Conservation (phyloP, 2,113 vertebrate species). For the Limanda limanda region DNA sequence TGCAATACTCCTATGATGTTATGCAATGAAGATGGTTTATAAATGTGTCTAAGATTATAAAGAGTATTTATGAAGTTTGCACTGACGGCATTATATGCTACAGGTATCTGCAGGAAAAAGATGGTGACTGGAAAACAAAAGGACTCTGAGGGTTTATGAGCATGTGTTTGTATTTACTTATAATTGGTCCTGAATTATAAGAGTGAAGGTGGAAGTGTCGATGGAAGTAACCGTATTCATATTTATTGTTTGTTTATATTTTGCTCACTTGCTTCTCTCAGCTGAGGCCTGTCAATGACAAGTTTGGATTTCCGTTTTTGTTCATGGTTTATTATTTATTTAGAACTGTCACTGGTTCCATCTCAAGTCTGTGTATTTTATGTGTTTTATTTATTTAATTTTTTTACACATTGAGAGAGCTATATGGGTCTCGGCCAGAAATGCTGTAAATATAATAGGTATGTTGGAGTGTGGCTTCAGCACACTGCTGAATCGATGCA, state of each 20-base stretch:
- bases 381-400: constrained; percentile 15
- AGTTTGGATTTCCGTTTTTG: constrained; percentile 31
- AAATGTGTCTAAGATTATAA: constrained; percentile 61
- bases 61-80: constrained; percentile 74
- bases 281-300: constrained; percentile 57
- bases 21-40: constrained; percentile 77
- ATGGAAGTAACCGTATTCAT: constrained; percentile 70
- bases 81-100: constrained; percentile 69
- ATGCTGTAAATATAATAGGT: constrained; percentile 75
- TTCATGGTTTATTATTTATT: constrained; percentile 63
- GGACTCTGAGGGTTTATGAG: constrained; percentile 61
- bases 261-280: constrained; percentile 36
- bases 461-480: constrained; percentile 59
- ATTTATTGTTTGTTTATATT: constrained; percentile 66
- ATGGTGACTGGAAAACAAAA: constrained; percentile 16
- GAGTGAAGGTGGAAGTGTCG: constrained; percentile 73
- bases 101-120: constrained; percentile 50
- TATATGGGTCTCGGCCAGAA: constrained; percentile 62
- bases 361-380: constrained; percentile 64
- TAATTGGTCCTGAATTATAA: constrained; percentile 74
- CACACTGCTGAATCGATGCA: constrained; percentile 51
- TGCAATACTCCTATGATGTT: constrained; percentile 79
- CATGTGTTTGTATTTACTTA: constrained; percentile 77
- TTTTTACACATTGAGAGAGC: constrained; percentile 42
- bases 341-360: constrained; percentile 55